Evolutionary conservation across 2,888 invertebrate species (phyloP).

Genomic region (Muschampia plurimacula): DNA sequence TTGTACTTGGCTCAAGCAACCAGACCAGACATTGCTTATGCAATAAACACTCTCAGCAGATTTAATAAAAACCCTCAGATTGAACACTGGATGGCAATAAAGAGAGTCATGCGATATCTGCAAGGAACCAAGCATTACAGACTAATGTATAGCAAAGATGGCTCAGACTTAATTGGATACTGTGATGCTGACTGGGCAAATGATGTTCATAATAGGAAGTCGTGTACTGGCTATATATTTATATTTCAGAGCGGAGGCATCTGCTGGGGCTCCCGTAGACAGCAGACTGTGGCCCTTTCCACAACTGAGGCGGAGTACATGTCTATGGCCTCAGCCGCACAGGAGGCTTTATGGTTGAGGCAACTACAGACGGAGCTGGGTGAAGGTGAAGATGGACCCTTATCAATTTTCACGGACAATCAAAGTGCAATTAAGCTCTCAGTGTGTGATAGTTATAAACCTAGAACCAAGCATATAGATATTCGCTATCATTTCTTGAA

Average conservation of each 20-base stretch:
- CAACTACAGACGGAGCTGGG: not conserved
- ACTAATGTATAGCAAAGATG: conserved; percentile 2
- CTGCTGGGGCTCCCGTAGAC: conserved; percentile 47
- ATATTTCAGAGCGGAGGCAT: conserved; percentile 47
- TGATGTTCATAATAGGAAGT: conserved; percentile 38
- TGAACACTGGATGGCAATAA: conserved; percentile 8
- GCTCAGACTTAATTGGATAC: conserved; percentile 37
- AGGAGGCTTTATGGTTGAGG: conserved; percentile 32
- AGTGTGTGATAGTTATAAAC: conserved; percentile 10
- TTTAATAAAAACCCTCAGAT: not conserved
- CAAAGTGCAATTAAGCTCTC: conserved; percentile 6
- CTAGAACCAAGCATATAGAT: conserved; percentile 3
- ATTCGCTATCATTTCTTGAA: not conserved
- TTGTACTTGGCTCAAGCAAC: conserved; percentile 6
- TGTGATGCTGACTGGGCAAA: conserved; percentile 49
- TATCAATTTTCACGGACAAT: conserved; percentile 1
- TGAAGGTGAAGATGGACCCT: not conserved
- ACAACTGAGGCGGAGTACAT: conserved; percentile 51
- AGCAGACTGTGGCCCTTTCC: conserved; percentile 50
- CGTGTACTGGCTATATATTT: conserved; percentile 48
- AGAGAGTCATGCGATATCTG: conserved; percentile 42
- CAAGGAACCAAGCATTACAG: conserved; percentile 37
- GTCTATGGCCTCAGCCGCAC: conserved; percentile 46
- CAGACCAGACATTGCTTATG: conserved; percentile 12
- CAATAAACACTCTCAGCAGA: conserved; percentile 1